phyloP scores from a whole-genome alignment of 2,797 vertebrate genomes.

The Paguma larvata region DNA sequence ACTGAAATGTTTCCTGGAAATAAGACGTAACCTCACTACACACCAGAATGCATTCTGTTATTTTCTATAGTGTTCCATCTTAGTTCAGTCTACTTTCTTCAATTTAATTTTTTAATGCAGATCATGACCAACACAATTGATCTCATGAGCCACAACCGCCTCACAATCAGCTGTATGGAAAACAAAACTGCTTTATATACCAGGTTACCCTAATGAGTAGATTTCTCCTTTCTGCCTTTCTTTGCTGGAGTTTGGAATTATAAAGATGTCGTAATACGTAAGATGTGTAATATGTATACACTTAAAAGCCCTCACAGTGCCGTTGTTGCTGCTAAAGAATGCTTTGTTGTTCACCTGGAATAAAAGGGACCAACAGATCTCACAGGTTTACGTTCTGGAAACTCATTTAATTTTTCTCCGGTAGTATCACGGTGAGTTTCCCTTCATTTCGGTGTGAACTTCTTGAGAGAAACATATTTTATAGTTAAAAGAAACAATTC shows the following conservation, averaged over 20 bases:
- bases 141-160: neutral
- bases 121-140: neutral
- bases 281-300: neutral
- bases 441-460: neutral
- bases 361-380: neutral
- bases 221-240: neutral
- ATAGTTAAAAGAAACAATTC: constrained; percentile 67
- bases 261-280: neutral
- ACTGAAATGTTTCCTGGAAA: neutral
- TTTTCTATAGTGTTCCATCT: neutral
- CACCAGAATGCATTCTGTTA: neutral
- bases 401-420: neutral
- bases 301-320: neutral
- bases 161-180: constrained; percentile 1
- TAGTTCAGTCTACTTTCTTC: neutral
- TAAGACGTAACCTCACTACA: neutral
- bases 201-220: neutral
- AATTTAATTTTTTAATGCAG: constrained; percentile 15
- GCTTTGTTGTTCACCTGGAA: neutral
- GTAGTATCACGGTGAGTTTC: neutral
- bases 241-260: neutral
- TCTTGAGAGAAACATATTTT: constrained; percentile 1
- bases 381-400: neutral
- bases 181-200: neutral
- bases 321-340: neutral